Percentiles rank a stretch among this genome's conserved stretches.
Conservation (phyloP, 2,113 vertebrate species). For the Plestiodon gilberti region DNA sequence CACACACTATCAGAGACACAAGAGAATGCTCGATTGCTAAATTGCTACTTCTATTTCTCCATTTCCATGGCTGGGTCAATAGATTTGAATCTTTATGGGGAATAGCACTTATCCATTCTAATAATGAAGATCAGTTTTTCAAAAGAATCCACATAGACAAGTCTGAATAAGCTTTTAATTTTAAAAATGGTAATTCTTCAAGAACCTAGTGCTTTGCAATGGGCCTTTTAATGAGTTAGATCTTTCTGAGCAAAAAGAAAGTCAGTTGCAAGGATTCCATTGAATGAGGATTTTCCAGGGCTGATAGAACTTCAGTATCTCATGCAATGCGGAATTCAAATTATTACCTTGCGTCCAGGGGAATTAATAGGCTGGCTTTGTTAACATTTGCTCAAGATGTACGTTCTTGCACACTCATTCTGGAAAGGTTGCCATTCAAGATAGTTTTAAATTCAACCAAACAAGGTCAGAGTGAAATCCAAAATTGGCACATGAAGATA, state of each 20-base stretch:
- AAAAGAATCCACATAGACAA: not conserved
- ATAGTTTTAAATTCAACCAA: constrained; percentile 6
- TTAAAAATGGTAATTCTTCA: not conserved
- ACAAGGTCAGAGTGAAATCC: constrained; percentile 4
- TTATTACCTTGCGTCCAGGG: not conserved
- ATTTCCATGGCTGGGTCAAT: not conserved
- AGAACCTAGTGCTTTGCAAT: not conserved
- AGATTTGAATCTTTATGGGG: not conserved
- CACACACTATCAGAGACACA: not conserved
- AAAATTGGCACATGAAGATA: not conserved
- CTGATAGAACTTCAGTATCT: not conserved
- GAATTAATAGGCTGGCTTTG: not conserved
- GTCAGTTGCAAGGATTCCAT: not conserved
- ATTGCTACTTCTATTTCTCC: not conserved
- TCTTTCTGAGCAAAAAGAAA: not conserved
- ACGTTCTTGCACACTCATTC: not conserved
- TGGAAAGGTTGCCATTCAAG: constrained; percentile 14
- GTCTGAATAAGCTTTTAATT: not conserved
- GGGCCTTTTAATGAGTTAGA: not conserved
- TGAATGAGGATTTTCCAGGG: not conserved
- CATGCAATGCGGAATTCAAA: not conserved
- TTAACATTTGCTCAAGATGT: not conserved
- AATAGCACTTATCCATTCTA: not conserved
- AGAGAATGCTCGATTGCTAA: too few relatives aligned
- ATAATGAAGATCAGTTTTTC: constrained; percentile 14